Percentiles rank a stretch among this genome's conserved stretches.
Evolutionary conservation across 1,140 invertebrate genomes (phyloP).

Genomic region (Samia ricini): DNA sequence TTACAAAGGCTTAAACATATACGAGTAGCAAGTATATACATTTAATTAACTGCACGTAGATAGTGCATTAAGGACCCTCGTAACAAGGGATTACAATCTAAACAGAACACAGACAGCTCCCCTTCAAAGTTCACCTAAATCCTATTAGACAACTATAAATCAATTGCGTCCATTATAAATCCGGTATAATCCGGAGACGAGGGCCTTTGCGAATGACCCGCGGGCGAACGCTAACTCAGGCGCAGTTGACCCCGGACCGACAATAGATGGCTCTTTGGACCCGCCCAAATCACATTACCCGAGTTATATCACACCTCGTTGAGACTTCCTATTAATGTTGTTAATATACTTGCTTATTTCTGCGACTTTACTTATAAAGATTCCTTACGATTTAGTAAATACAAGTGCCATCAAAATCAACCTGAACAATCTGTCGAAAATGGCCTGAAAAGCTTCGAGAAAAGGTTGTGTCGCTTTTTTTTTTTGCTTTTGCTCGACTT

Average conservation of each 20-base stretch:
- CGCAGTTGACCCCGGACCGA: neutral
- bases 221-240: conserved; percentile 4
- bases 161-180: conserved; percentile 9
- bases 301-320: too few relatives aligned
- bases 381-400: too few relatives aligned
- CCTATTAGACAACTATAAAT: conserved; percentile 9
- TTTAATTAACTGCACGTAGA: neutral
- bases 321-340: too few relatives aligned
- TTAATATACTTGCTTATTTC: too few relatives aligned
- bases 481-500: too few relatives aligned
- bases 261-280: neutral
- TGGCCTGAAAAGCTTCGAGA: too few relatives aligned
- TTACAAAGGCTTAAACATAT: neutral
- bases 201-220: neutral
- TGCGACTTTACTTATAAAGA: too few relatives aligned
- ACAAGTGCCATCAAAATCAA: too few relatives aligned
- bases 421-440: too few relatives aligned
- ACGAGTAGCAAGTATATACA: neutral
- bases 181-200: neutral
- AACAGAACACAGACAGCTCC: neutral
- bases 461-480: too few relatives aligned
- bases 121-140: conserved; percentile 1
- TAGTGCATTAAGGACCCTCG: neutral
- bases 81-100: neutral
- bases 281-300: neutral